Base-by-base conservation (phyloP, 2,888 invertebrate genomes). In the Tinea semifulvella region DNA sequence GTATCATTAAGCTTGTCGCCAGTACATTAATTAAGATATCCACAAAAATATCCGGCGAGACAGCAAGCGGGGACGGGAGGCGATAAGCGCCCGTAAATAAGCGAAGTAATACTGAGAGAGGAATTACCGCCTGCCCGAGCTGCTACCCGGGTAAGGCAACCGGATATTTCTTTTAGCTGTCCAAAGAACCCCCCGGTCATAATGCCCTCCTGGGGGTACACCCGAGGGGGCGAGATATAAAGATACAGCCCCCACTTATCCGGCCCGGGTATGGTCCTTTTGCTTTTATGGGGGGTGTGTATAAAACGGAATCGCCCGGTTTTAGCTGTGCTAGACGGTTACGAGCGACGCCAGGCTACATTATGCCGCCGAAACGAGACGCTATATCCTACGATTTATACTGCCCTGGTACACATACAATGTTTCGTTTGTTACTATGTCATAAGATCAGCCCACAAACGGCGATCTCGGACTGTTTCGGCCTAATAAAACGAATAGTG, bases 131-230 rank as follows among this genome's bases (percentile, higher is more conserved):
- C 68, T 63, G 61, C 62, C 57, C 60, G 22, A 22, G 67, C 61
- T 63, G 65, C 63, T 65, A 60, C 63, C 63, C 65, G 65, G 65
- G 67, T 63, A 69, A 71, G 58, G 73, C 74, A 65, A 69, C 77
- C 77, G 77, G 76, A 77, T 79, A 80, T 79, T 80, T 79, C 80
- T 80, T 76, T 79, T 76, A 79, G 79, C 77, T 77, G 77, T 77
- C 79, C 79, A 75, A 79, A 75, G 76, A 72, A 70, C 75, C 77
- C 69, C 76, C 77, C 77, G 72, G 73, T 72, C 72, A 76, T 77
- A 77, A 79, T 77, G 72, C 73, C 71, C 69, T 61, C 61, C 64
- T 60, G 64, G 64, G 66, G 74, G 72, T 59, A 56, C 31, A 11
- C 43, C 59, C 50, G 64, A 68, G 74, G 44, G 48, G 65, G 74